phyloP scores from a whole-genome alignment of 2,797 vertebrate genomes.

The Molossus molossus region DNA sequence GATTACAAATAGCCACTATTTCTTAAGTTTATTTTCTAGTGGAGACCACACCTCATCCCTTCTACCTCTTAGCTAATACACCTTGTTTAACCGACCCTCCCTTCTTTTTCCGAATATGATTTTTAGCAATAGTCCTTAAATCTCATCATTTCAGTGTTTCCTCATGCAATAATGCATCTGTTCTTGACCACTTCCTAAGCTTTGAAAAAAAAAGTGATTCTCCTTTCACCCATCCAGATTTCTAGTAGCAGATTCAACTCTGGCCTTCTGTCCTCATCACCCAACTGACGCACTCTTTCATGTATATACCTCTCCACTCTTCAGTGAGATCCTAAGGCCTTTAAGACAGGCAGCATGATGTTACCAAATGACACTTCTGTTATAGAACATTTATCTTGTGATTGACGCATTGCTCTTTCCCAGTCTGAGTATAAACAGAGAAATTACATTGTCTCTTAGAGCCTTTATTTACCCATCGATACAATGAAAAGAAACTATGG shows the following conservation, averaged over 20 bases:
- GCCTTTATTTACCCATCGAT: not conserved
- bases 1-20: conserved; percentile 35
- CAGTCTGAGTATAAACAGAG: not conserved
- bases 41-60: not conserved
- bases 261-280: not conserved
- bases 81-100: not conserved
- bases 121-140: not conserved
- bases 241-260: not conserved
- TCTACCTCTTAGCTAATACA: not conserved
- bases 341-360: not conserved
- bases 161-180: not conserved
- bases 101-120: not conserved
- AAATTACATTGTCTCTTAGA: not conserved
- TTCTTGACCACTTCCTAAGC: not conserved
- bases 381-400: not conserved
- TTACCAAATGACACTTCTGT: not conserved
- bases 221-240: not conserved
- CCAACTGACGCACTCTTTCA: not conserved
- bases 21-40: conserved; percentile 57
- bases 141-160: not conserved
- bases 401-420: not conserved
- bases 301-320: not conserved
- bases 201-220: not conserved
- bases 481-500: not conserved
- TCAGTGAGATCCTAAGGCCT: not conserved